A percentile compares a stretch with the other conserved stretches of the same genome.
phyloP scores from a whole-genome alignment of 2,888 invertebrate species.

The Drosophila mimica region DNA sequence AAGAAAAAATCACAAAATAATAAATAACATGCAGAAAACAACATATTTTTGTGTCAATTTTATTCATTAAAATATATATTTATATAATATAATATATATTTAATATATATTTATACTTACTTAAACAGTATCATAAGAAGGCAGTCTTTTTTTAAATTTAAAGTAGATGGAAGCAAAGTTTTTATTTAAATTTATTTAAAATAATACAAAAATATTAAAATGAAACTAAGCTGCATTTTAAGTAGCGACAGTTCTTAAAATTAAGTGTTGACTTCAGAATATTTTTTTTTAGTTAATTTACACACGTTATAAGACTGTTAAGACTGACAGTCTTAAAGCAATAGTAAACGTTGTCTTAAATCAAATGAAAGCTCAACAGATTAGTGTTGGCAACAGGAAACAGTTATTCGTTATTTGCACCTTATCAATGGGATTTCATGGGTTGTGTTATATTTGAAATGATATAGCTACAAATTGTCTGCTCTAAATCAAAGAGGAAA shows the following conservation, averaged over 20 bases:
- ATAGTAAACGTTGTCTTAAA: slow-evolving; percentile 1
- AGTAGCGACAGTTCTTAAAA: not conserved
- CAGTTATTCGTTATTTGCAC: slow-evolving; percentile 8
- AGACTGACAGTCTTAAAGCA: not conserved
- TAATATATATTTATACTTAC: not conserved
- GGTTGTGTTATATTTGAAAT: slow-evolving; percentile 5
- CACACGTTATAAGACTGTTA: not conserved
- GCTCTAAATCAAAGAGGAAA: slow-evolving; percentile 58
- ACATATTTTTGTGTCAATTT: not conserved
- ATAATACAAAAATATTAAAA: not conserved
- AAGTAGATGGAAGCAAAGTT: not conserved
- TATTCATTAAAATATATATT: not conserved
- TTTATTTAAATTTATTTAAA: not conserved
- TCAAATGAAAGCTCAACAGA: slow-evolving; percentile 25
- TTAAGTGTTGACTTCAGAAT: not conserved
- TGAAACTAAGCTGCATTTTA: not conserved
- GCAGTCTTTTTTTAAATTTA: not conserved
- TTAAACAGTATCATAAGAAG: not conserved
- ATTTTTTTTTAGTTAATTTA: not conserved
- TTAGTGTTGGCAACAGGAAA: slow-evolving; percentile 9
- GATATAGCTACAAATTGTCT: slow-evolving; percentile 42
- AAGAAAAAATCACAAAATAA: not conserved
- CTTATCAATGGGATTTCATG: slow-evolving; percentile 21
- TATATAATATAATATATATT: no score
- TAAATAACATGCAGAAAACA: not conserved